A percentile compares a stretch with the other conserved stretches of the same genome.
Evolutionary conservation across 2,888 invertebrate species (phyloP).

Genomic region (Eubasilissa splendida): DNA sequence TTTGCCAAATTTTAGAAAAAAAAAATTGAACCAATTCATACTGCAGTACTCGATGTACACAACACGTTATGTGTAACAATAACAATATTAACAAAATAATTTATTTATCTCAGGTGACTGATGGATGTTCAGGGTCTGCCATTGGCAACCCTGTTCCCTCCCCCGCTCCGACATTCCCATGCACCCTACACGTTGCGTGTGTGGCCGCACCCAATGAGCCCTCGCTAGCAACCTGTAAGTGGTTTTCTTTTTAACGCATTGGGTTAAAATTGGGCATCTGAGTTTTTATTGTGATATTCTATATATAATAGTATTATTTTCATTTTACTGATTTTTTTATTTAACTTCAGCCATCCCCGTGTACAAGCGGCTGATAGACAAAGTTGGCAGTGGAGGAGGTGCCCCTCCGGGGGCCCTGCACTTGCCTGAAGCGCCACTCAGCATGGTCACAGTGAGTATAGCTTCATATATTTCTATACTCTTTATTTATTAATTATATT

Average conservation of each 20-base stretch:
- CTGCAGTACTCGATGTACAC: too few species aligned
- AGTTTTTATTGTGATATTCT: background rate
- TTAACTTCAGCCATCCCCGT: slow-evolving; percentile 45
- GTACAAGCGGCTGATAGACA: slow-evolving; percentile 54
- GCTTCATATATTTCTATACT: background rate
- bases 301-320: background rate
- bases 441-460: slow-evolving; percentile 46
- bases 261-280: too few species aligned
- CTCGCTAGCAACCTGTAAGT: slow-evolving; percentile 67
- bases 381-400: slow-evolving; percentile 38
- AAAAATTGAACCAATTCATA: too few species aligned
- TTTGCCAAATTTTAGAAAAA: too few species aligned
- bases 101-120: slow-evolving; percentile 65
- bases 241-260: too few species aligned
- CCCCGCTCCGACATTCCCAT: slow-evolving; percentile 87
- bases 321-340: too few species aligned
- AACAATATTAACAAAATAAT: background rate
- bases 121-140: slow-evolving; percentile 68
- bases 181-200: slow-evolving; percentile 85
- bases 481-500: too few species aligned
- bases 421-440: slow-evolving; percentile 52
- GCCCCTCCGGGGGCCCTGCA: slow-evolving; percentile 49
- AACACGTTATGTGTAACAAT: too few species aligned
- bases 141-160: slow-evolving; percentile 68
- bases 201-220: slow-evolving; percentile 78